Evolutionary conservation across 2,888 invertebrate species (phyloP).

Genomic region (Pterostichus niger): DNA sequence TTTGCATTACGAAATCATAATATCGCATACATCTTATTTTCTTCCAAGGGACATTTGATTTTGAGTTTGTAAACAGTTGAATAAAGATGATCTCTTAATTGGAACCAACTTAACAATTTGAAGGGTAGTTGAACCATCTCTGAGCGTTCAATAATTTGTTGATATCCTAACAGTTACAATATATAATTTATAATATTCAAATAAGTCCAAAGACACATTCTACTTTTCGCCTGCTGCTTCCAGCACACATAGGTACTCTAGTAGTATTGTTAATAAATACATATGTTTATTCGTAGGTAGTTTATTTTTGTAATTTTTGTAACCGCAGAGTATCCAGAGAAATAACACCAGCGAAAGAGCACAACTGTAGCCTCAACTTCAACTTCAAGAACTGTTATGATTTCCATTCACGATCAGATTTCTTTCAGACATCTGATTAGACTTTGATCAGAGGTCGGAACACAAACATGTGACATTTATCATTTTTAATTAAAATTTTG

Average conservation of each 20-base stretch:
- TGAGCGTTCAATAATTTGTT: constrained; percentile 70
- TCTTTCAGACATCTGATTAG: no score
- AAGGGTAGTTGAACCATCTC: constrained; percentile 1
- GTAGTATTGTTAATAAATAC: constrained; percentile 72
- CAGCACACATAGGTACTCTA: constrained; percentile 77
- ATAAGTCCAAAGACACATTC: constrained; percentile 74
- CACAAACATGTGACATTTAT: no score
- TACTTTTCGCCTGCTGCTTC: constrained; percentile 74
- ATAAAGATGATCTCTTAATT: not conserved
- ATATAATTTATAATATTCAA: constrained; percentile 74
- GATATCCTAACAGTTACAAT: constrained; percentile 76
- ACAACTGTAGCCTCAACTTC: constrained; percentile 10
- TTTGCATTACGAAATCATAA: constrained; percentile 14
- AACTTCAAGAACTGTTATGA: not conserved
- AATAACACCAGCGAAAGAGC: constrained; percentile 56
- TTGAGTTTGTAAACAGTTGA: not conserved
- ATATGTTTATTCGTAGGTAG: constrained; percentile 67
- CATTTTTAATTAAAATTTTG: no score
- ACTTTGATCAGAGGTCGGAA: no score
- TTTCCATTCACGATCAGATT: no score
- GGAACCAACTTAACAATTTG: constrained; percentile 40
- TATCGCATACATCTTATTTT: not conserved
- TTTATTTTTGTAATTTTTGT: constrained; percentile 64
- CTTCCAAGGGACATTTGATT: not conserved
- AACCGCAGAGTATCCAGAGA: constrained; percentile 62